Conservation (phyloP, 2,113 vertebrate species). For the Xiphophorus couchianus region DNA sequence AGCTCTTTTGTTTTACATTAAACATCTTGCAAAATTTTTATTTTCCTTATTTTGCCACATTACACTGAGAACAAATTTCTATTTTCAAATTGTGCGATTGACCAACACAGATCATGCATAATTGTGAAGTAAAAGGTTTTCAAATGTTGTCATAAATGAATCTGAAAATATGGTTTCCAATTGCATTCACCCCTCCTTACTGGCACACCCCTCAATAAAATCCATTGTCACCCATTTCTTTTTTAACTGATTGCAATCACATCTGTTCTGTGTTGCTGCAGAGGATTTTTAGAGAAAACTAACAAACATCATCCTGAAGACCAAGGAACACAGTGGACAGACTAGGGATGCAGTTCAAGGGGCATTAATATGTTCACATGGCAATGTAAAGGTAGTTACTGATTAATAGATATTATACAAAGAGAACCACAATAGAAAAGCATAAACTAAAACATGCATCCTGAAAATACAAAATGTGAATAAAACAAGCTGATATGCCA, state of each 20-base stretch:
- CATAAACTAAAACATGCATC: neutral
- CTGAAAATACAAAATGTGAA: constrained; percentile 22
- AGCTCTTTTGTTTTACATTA: too few relatives aligned
- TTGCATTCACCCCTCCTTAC: too few relatives aligned
- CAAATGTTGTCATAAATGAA: too few relatives aligned
- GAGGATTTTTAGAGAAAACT: too few relatives aligned
- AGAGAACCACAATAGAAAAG: neutral
- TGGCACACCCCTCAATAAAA: neutral
- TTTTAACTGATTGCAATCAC: neutral
- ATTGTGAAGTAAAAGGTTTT: too few relatives aligned
- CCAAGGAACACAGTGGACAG: too few relatives aligned
- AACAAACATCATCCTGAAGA: neutral
- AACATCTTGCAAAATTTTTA: neutral
- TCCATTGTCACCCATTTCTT: neutral
- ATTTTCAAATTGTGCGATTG: neutral
- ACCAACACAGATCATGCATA: too few relatives aligned
- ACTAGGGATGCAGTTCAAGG: too few relatives aligned
- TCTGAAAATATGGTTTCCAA: too few relatives aligned
- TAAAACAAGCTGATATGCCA: constrained; percentile 26
- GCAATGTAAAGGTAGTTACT: neutral
- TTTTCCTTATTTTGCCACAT: neutral
- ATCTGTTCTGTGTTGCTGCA: too few relatives aligned
- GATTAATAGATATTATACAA: neutral
- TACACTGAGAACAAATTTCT: neutral
- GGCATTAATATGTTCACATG: too few relatives aligned